Base-by-base conservation (phyloP, 2,113 vertebrate genomes). In the Polyodon spathula region DNA sequence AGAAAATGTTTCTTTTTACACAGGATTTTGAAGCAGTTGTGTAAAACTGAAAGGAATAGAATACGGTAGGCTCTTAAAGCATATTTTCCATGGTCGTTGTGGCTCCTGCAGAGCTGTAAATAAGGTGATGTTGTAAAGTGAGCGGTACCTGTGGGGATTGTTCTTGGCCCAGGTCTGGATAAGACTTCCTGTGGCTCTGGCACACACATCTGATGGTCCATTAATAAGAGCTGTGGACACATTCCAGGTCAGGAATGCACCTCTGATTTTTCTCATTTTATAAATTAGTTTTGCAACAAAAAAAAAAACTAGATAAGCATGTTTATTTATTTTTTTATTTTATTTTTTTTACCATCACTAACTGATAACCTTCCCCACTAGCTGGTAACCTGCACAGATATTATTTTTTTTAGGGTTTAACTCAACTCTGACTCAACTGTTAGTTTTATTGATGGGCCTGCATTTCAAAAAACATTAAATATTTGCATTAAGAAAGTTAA, bases 21-120 rank as follows among this genome's bases (percentile, higher is more conserved):
- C 46, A 50, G 11, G 11, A 11, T 50, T 50, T 50, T 50, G 6
- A 50, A 43, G 42, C 6, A 50, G 10, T 8, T n/a, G n/a, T n/a
- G n/a, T n/a, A n/a, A 50, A 12, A 14, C 46, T 5, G 46, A 12
- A 10, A 11, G 46, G 11, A 53, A 73, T 63, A 16, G 12, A 63
- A 58, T 58, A 66, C 63, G 61, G 62, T 57, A 59, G 66, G 65
- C 71, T 54, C 44, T 52, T 62, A 59, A 66, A 73, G 63, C 58
- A 70, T 63, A 46, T 37, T 66, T 68, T 68, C 53, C 27, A 43
- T 64, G 53, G 61, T 57, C 59, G 10, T 11, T 66, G 59, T 54
- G 64, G 57, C 56, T 54, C 50, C 56, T 2, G 1, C 66, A 64
- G 64, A 55, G 67, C 71, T 59, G 55, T 67, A 64, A 63, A 73